These are phyloP conservation scores for Stenolophus ochropezus DNA, from an alignment of 2,888 invertebrate species.

Conservation along the genomic window DNA sequence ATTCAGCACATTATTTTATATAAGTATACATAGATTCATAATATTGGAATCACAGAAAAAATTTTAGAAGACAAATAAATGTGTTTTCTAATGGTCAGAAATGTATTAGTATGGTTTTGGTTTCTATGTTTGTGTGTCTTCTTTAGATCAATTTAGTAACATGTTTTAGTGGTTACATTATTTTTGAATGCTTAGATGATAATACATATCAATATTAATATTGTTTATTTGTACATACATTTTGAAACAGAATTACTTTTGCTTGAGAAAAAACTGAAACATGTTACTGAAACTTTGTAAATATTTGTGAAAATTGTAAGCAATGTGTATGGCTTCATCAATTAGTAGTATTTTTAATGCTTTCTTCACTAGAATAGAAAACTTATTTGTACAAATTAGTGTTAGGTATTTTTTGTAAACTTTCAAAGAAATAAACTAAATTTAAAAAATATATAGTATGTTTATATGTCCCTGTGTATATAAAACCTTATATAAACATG, in stretches of 20 bases:
- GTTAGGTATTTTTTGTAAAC: constrained; percentile 19
- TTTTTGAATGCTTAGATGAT: not conserved
- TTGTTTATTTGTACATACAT: not conserved
- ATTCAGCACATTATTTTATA: too few relatives aligned
- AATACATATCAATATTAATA: not conserved
- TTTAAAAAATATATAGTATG: not conserved
- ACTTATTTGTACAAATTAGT: constrained; percentile 34
- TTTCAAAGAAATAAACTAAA: constrained; percentile 19
- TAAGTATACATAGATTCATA: too few relatives aligned
- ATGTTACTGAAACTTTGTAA: not conserved
- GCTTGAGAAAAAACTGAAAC: not conserved
- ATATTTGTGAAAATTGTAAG: constrained; percentile 7
- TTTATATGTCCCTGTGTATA: constrained; percentile 13
- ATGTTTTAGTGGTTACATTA: not conserved
- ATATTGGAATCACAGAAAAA: too few relatives aligned
- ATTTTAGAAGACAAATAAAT: too few relatives aligned
- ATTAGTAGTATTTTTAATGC: constrained; percentile 2
- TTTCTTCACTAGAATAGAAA: constrained; percentile 11
- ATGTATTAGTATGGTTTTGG: not conserved
- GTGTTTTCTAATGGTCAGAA: not conserved
- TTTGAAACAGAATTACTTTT: not conserved
- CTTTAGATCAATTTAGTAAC: not conserved
- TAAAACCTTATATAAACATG: not conserved
- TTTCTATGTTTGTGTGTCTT: not conserved
- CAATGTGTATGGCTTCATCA: constrained; percentile 10